A percentile compares a stretch with the other conserved stretches of the same genome.
phyloP scores from a whole-genome alignment of 2,113 vertebrate species.

The Stigmatopora argus region DNA sequence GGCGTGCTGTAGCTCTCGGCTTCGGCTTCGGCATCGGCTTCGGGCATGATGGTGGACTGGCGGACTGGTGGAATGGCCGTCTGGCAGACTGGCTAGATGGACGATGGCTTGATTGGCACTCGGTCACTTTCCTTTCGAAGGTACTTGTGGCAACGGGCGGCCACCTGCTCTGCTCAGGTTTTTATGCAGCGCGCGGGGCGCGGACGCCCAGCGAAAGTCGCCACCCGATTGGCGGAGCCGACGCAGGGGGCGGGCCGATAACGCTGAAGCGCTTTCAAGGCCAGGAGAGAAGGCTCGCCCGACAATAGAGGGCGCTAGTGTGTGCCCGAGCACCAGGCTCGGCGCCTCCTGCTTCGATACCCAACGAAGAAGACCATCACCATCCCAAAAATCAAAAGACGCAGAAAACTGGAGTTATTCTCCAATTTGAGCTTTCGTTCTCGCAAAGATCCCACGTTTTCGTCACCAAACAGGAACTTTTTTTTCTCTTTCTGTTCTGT shows the following conservation, averaged over 20 bases:
- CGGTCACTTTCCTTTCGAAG: neutral
- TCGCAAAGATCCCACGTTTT: neutral
- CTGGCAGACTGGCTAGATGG: too few relatives aligned
- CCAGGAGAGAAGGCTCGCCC: neutral
- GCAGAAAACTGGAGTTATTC: neutral
- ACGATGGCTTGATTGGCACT: conserved; percentile 30
- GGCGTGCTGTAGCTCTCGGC: conserved; percentile 58
- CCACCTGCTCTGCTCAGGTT: neutral
- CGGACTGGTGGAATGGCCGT: conserved; percentile 23
- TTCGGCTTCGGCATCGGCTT: conserved; percentile 58
- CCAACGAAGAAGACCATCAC: too few relatives aligned
- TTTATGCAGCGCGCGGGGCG: neutral
- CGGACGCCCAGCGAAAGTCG: neutral
- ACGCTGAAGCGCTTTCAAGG: neutral
- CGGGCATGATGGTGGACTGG: conserved; percentile 72
- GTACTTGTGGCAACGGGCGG: neutral
- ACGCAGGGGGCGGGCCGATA: neutral
- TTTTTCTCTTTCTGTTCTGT: too few relatives aligned
- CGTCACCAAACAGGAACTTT: neutral
- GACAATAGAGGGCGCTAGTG: neutral
- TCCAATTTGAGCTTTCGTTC: neutral
- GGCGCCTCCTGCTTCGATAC: too few relatives aligned
- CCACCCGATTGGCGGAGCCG: neutral
- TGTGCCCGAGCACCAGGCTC: too few relatives aligned
- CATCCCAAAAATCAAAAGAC: too few relatives aligned